A percentile compares a stretch with the other conserved stretches of the same genome.
Conservation (phyloP, 2,113 vertebrate genomes). For the Gymnocephalus cernua region DNA sequence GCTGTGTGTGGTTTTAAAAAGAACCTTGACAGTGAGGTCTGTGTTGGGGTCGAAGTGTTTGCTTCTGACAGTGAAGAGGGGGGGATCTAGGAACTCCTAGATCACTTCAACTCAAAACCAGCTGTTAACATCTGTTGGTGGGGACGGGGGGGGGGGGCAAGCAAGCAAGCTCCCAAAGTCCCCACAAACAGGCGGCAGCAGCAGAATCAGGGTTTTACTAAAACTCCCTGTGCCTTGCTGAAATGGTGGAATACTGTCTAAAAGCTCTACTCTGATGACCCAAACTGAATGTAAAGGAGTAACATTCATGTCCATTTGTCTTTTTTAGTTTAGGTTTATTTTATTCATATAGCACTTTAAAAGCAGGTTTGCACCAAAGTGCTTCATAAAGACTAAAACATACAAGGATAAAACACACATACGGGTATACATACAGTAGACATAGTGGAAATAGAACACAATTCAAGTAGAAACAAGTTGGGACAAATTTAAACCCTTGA, state of each 20-base stretch:
- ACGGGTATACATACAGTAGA: too few relatives aligned
- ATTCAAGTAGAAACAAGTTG: too few relatives aligned
- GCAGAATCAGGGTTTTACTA: background rate
- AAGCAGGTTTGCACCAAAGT: too few relatives aligned
- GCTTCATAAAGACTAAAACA: too few relatives aligned
- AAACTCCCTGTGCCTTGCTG: background rate
- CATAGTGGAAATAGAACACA: too few relatives aligned
- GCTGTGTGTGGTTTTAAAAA: conserved; percentile 11
- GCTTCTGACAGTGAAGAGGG: background rate
- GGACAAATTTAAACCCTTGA: too few relatives aligned
- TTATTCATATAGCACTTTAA: too few relatives aligned
- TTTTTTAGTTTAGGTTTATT: too few relatives aligned
- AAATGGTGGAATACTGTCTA: background rate
- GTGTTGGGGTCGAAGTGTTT: conserved; percentile 28
- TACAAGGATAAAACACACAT: too few relatives aligned
- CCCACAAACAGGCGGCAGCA: background rate
- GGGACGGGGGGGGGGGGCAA: background rate
- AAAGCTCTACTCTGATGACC: background rate
- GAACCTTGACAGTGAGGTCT: conserved; percentile 17
- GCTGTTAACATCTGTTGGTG: conserved; percentile 27
- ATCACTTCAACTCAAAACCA: conserved; percentile 19
- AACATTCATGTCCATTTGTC: background rate
- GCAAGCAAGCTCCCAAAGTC: background rate
- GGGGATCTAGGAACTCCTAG: conserved; percentile 46
- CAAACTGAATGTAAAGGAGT: background rate